Conservation (phyloP, 2,113 vertebrate species). For the Sterrhoptilus dennistouni region DNA sequence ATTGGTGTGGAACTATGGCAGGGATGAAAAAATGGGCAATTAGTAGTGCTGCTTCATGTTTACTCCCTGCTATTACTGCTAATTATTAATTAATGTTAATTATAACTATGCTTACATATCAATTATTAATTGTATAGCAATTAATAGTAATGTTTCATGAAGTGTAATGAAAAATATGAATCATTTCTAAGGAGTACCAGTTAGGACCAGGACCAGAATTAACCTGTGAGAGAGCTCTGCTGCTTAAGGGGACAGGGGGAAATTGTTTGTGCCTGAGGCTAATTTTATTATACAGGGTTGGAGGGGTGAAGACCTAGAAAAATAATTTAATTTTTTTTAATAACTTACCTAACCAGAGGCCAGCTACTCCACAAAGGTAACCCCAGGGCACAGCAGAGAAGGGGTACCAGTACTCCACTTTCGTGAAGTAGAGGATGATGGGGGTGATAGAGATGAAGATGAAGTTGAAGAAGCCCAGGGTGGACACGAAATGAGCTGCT, state of each 20-base stretch:
- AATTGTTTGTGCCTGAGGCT: not conserved
- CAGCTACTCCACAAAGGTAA: conserved; percentile 93
- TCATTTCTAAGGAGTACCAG: not conserved
- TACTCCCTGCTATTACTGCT: not conserved
- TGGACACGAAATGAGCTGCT: conserved; percentile 94
- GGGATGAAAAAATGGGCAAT: not conserved
- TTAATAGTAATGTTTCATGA: not conserved
- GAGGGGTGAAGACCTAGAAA: not conserved
- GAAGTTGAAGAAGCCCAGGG: conserved; percentile 96
- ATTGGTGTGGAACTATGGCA: accelerated
- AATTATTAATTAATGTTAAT: not conserved
- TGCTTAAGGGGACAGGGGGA: not conserved
- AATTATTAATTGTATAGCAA: not conserved
- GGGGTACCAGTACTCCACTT: conserved; percentile 95
- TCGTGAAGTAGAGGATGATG: conserved; percentile 93
- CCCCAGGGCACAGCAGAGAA: conserved; percentile 95
- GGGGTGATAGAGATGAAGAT: conserved; percentile 96
- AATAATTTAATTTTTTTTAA: accelerated
- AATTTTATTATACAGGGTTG: not conserved
- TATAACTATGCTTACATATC: not conserved
- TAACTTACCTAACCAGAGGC: conserved; percentile 92
- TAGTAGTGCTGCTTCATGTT: not conserved
- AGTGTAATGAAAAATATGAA: not conserved
- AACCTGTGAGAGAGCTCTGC: not conserved
- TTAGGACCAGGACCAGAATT: not conserved